phyloP scores from a whole-genome alignment of 2,888 invertebrate genomes.

The Heteromurus nitidus region DNA sequence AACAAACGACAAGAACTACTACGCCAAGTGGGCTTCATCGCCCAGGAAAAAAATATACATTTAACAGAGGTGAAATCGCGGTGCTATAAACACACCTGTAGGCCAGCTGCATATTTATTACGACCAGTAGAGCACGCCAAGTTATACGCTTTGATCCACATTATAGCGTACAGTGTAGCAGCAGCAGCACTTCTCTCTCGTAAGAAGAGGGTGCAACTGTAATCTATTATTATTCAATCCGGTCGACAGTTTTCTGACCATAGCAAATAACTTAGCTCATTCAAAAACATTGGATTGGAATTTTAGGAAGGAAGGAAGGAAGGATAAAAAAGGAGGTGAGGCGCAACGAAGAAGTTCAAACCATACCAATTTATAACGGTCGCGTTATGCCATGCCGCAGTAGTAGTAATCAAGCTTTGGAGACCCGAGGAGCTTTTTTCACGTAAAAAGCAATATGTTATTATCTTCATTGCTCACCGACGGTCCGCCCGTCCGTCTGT shows the following conservation, averaged over 20 bases:
- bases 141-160: constrained; percentile 13
- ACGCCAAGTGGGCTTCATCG: constrained; percentile 26
- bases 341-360: background rate
- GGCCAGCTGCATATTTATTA: constrained; percentile 53
- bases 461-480: constrained; percentile 23
- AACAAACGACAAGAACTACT: constrained; percentile 5
- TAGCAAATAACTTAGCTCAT: background rate
- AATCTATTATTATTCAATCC: constrained; percentile 30
- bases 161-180: background rate
- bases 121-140: constrained; percentile 16
- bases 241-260: constrained; percentile 24
- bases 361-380: constrained; percentile 56
- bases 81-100: constrained; percentile 47
- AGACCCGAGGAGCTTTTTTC: constrained; percentile 7
- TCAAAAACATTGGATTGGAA: background rate
- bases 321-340: constrained; percentile 12
- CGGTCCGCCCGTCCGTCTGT: background rate
- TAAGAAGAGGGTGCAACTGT: background rate
- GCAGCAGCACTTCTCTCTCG: background rate
- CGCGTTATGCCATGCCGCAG: constrained; percentile 23
- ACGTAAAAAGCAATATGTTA: constrained; percentile 18
- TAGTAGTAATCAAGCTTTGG: constrained; percentile 4
- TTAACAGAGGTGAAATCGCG: background rate
- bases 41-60: background rate
- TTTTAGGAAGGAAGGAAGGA: constrained; percentile 39